These are phyloP conservation scores for Tachina fera DNA, from an alignment of 2,888 invertebrate species.

Conservation along the genomic window DNA sequence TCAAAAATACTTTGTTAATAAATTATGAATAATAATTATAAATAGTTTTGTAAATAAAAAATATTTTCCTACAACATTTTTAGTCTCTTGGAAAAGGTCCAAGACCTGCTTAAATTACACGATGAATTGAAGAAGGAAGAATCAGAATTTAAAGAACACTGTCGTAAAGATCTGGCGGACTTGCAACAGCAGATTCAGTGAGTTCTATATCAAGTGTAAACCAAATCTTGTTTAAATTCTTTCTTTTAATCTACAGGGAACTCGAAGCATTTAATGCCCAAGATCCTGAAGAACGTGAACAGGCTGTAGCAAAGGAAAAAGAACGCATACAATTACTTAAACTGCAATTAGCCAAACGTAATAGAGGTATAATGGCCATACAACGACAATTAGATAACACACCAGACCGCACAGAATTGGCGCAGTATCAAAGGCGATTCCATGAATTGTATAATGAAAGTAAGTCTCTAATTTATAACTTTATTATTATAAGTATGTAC, in stretches of 20 bases:
- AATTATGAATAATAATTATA: too few species aligned
- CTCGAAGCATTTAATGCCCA: conserved; percentile 83
- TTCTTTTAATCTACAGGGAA: conserved; percentile 78
- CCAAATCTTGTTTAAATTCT: neutral
- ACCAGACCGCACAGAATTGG: conserved; percentile 95
- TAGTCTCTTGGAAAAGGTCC: conserved; percentile 83
- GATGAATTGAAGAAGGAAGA: conserved; percentile 90
- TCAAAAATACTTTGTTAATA: too few species aligned
- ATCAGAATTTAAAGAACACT: conserved; percentile 88
- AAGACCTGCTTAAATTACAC: conserved; percentile 87
- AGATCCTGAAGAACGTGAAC: conserved; percentile 84
- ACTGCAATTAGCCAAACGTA: conserved; percentile 90
- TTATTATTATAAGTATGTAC: neutral
- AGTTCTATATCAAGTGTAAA: conserved; percentile 37
- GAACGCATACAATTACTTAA: conserved; percentile 86
- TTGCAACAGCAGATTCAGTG: conserved; percentile 82
- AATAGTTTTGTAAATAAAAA: neutral
- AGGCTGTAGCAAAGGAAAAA: conserved; percentile 86
- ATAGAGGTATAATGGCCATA: conserved; percentile 90
- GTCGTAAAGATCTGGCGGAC: conserved; percentile 86
- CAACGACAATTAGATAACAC: conserved; percentile 95
- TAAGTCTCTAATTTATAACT: conserved; percentile 78
- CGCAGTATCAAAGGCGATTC: conserved; percentile 97
- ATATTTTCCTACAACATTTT: conserved; percentile 30
- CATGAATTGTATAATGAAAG: conserved; percentile 98